Conservation (phyloP, 1,140 invertebrate species). For the Lucilia cuprina region DNA sequence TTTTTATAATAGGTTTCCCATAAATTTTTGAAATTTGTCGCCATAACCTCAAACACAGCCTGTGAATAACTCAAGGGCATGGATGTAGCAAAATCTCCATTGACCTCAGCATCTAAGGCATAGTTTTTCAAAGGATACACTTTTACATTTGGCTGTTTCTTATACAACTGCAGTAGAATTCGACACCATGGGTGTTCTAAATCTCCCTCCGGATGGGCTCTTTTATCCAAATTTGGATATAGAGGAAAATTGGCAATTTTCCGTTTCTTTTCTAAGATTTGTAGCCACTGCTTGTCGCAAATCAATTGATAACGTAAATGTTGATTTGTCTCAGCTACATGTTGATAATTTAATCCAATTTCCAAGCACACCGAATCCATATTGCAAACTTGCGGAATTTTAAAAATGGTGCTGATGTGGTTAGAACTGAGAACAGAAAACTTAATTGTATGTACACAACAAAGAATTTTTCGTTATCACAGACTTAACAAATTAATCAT, state of each 20-base stretch:
- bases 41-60: slow-evolving; percentile 79
- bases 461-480: background rate
- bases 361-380: slow-evolving; percentile 71
- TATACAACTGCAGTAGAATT: slow-evolving; percentile 59
- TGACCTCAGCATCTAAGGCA: slow-evolving; percentile 57
- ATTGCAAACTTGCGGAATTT: slow-evolving; percentile 5
- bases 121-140: slow-evolving; percentile 75
- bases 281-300: slow-evolving; percentile 73
- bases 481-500: background rate
- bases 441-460: background rate
- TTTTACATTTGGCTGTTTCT: slow-evolving; percentile 68
- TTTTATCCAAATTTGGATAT: slow-evolving; percentile 59
- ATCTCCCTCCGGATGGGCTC: slow-evolving; percentile 49
- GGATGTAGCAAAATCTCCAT: slow-evolving; percentile 51
- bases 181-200: slow-evolving; percentile 56
- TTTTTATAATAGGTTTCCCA: slow-evolving; percentile 86
- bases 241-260: slow-evolving; percentile 62
- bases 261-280: slow-evolving; percentile 67
- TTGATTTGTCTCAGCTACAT: slow-evolving; percentile 67
- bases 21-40: slow-evolving; percentile 81
- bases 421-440: too few species aligned
- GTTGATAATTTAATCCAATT: slow-evolving; percentile 70
- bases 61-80: slow-evolving; percentile 76
- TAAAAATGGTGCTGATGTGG: background rate
- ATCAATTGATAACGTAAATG: slow-evolving; percentile 68